These are phyloP conservation scores for Rostratula benghalensis DNA, from an alignment of 2,113 vertebrate species.

Conservation along the genomic window DNA sequence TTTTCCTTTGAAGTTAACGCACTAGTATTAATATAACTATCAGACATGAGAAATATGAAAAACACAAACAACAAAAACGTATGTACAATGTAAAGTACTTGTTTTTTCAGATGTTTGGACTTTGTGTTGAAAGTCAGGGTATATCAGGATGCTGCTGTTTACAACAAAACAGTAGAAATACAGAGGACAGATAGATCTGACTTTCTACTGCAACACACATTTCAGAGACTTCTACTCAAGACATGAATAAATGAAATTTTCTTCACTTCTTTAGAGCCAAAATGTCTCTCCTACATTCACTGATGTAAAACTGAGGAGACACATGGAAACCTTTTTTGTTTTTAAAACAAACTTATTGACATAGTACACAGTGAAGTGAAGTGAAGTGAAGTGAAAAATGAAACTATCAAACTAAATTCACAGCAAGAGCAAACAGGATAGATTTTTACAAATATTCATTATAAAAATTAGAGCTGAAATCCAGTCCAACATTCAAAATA, in stretches of 20 bases:
- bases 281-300: accelerated
- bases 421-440: background rate
- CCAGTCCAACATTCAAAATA: background rate
- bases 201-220: background rate
- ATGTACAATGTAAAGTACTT: background rate
- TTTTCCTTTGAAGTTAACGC: slow-evolving; percentile 41
- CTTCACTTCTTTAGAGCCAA: background rate
- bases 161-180: background rate
- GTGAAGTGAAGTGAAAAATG: background rate
- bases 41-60: background rate
- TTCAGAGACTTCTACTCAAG: background rate
- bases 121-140: background rate
- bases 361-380: background rate
- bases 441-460: background rate
- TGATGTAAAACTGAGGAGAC: background rate
- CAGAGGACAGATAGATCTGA: background rate
- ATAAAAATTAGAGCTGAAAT: background rate
- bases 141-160: background rate
- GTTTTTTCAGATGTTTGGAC: background rate
- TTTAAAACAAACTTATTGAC: background rate
- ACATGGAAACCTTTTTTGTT: accelerated
- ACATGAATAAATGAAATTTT: accelerated
- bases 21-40: slow-evolving; percentile 21
- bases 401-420: background rate
- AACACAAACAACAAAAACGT: background rate